phyloP scores from a whole-genome alignment of 2,113 vertebrate species.

The Urocynchramus pylzowi region DNA sequence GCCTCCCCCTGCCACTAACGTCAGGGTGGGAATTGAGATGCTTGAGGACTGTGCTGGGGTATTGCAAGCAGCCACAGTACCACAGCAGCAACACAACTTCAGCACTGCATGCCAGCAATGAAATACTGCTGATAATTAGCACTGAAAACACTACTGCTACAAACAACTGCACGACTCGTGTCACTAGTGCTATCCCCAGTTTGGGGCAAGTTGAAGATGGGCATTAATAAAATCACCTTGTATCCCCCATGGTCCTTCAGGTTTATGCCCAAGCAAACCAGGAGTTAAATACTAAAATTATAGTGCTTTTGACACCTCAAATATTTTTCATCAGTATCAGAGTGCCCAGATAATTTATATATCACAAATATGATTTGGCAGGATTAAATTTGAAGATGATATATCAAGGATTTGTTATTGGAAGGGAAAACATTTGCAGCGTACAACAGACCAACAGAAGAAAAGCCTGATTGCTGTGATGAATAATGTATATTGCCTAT shows the following conservation, averaged over 20 bases:
- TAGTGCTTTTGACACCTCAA: background rate
- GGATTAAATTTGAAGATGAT: conserved; percentile 63
- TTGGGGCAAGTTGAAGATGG: background rate
- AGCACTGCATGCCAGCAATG: background rate
- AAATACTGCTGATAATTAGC: background rate
- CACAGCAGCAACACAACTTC: fast-evolving
- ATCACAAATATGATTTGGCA: conserved; percentile 35
- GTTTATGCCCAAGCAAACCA: background rate
- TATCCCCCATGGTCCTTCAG: background rate
- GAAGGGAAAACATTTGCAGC: conserved; percentile 39
- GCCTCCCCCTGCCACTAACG: background rate
- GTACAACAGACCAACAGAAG: conserved; percentile 55
- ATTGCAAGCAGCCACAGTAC: background rate
- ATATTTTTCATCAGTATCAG: background rate
- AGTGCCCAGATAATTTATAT: background rate
- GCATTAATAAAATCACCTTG: background rate
- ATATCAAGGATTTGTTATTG: conserved; percentile 54
- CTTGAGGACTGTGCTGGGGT: background rate
- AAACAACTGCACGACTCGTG: background rate
- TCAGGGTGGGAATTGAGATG: background rate
- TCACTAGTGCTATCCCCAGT: background rate
- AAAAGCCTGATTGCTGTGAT: conserved; percentile 63
- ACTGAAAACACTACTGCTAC: background rate
- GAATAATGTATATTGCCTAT: conserved; percentile 73
- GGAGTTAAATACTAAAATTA: background rate